Percentiles rank a stretch among this genome's conserved stretches.
Evolutionary conservation across 2,888 invertebrate genomes (phyloP).

Genomic region (Boloria selene): DNA sequence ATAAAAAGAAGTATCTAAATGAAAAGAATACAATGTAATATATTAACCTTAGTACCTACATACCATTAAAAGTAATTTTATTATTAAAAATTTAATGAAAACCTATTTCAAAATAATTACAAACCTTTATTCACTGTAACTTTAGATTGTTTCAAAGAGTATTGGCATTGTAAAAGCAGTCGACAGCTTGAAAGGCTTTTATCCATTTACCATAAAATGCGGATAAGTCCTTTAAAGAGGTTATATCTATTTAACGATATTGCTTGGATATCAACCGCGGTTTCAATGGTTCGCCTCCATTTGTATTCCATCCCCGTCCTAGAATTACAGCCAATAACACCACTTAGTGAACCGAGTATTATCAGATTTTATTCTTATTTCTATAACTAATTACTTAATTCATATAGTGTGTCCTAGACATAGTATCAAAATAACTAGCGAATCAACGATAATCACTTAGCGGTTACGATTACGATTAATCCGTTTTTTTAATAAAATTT

Average conservation of each 20-base stretch:
- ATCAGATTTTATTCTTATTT: slow-evolving; percentile 4
- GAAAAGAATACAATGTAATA: no score
- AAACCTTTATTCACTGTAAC: background rate
- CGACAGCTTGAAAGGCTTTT: slow-evolving; percentile 27
- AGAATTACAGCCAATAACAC: slow-evolving; percentile 25
- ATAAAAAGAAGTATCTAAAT: no score
- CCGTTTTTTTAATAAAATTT: no score
- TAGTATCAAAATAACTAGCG: no score
- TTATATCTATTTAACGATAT: slow-evolving; percentile 30
- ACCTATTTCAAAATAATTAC: background rate
- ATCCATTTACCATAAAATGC: slow-evolving; percentile 33
- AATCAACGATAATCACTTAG: no score
- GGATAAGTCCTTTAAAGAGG: slow-evolving; percentile 32
- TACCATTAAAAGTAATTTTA: background rate
- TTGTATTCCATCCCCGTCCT: slow-evolving; percentile 28
- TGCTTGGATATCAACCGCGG: slow-evolving; percentile 28
- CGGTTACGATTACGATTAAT: no score
- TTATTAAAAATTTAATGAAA: slow-evolving; percentile 1
- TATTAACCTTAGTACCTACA: no score
- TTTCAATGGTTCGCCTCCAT: slow-evolving; percentile 23
- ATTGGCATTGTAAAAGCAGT: slow-evolving; percentile 18
- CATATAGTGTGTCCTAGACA: no score
- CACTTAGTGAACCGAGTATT: slow-evolving; percentile 17
- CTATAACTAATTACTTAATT: slow-evolving; percentile 7
- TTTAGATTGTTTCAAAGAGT: slow-evolving; percentile 12